These are phyloP conservation scores for Spatulosminthurus flaviceps DNA, from an alignment of 2,888 invertebrate species.

Conservation along the genomic window DNA sequence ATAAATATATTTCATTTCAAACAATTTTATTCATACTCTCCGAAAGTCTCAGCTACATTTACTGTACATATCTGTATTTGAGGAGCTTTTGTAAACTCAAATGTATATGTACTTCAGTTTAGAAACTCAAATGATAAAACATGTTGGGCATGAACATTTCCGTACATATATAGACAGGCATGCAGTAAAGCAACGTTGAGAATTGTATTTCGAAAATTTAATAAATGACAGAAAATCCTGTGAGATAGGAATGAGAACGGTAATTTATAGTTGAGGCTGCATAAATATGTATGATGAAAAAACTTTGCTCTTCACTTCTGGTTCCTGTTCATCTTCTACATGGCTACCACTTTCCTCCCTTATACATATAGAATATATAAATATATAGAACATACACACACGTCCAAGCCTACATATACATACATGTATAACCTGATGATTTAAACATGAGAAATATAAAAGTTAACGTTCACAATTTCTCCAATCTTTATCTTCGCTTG, in stretches of 20 bases:
- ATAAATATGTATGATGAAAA: conserved; percentile 6
- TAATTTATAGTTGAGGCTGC: conserved; percentile 7
- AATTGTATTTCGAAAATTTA: conserved; percentile 9
- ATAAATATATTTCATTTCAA: neutral
- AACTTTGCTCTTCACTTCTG: neutral
- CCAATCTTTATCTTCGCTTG: neutral
- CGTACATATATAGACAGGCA: too few species aligned
- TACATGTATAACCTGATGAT: neutral
- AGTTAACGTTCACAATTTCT: conserved; percentile 14
- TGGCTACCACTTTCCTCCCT: too few species aligned
- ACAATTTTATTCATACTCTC: neutral
- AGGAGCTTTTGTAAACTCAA: too few species aligned
- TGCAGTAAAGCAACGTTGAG: neutral
- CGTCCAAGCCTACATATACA: neutral
- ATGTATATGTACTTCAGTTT: too few species aligned
- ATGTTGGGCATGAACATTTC: too few species aligned
- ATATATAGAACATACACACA: too few species aligned
- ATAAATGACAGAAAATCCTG: neutral
- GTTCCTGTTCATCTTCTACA: neutral
- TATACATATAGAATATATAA: too few species aligned
- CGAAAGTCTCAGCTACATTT: too few species aligned
- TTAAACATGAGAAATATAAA: conserved; percentile 18
- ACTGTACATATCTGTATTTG: too few species aligned
- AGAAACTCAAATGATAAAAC: too few species aligned
- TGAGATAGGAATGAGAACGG: neutral